Percentiles rank a stretch among this genome's conserved stretches.
Conservation (phyloP, 2,888 invertebrate species). For the Euplexia lucipara region DNA sequence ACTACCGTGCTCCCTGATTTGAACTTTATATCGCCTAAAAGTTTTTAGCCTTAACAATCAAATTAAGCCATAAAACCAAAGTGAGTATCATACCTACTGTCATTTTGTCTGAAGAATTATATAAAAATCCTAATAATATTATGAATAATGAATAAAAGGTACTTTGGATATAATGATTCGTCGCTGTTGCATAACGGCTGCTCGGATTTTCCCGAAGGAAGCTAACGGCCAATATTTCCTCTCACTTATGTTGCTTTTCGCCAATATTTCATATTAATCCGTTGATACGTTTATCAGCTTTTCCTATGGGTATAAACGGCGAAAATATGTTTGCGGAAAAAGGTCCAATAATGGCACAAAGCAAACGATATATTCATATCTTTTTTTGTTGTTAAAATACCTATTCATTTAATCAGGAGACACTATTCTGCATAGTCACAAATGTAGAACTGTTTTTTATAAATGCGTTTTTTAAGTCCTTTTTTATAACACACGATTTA, state of each 20-base stretch:
- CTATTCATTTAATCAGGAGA: not conserved
- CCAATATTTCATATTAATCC: constrained; percentile 79
- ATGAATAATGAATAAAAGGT: constrained; percentile 39
- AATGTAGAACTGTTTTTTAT: too few relatives aligned
- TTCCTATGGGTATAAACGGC: constrained; percentile 63
- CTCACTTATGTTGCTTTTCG: constrained; percentile 70
- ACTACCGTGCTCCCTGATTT: too few relatives aligned
- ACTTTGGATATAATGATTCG: constrained; percentile 49
- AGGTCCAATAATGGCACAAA: constrained; percentile 40
- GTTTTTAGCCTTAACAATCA: too few relatives aligned
- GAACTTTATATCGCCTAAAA: too few relatives aligned
- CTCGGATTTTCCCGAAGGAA: constrained; percentile 63
- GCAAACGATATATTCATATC: constrained; percentile 8
- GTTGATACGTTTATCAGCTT: constrained; percentile 71
- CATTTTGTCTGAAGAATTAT: not conserved
- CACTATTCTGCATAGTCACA: too few relatives aligned
- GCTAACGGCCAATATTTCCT: constrained; percentile 68
- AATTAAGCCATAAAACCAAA: too few relatives aligned
- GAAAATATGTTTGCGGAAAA: constrained; percentile 50
- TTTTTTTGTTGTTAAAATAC: constrained; percentile 17
- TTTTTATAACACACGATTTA: not conserved
- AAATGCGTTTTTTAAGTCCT: too few relatives aligned
- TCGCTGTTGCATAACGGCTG: constrained; percentile 57
- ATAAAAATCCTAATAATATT: constrained; percentile 25
- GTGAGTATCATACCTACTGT: not conserved